Conservation (phyloP, 2,797 vertebrate species). For the Lateolabrax maculatus region DNA sequence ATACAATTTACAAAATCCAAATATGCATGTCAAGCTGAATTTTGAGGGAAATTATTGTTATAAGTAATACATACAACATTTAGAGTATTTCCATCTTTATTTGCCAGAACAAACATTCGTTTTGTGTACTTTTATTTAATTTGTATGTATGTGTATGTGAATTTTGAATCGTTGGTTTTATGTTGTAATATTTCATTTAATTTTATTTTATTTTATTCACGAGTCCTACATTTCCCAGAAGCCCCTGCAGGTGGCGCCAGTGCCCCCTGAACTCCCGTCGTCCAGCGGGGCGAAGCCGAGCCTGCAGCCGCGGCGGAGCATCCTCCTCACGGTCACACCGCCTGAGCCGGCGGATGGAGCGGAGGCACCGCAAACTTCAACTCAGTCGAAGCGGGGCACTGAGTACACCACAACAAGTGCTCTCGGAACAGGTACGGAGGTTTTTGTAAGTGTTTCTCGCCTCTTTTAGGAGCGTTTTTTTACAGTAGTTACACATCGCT, state of each 20-base stretch:
- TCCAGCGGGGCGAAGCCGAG: slow-evolving; percentile 8
- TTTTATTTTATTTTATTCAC: neutral
- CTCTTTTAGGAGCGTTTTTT: neutral
- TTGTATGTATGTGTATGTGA: neutral
- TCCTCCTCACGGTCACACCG: slow-evolving; percentile 50
- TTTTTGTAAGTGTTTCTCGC: fast-evolving
- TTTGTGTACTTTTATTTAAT: neutral
- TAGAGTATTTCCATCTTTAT: neutral
- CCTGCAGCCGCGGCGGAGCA: slow-evolving; percentile 19
- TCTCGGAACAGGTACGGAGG: neutral
- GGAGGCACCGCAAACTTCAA: slow-evolving; percentile 51
- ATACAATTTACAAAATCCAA: neutral
- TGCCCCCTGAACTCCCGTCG: slow-evolving; percentile 1
- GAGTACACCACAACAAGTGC: slow-evolving; percentile 9
- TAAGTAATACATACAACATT: neutral
- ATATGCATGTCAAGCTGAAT: neutral
- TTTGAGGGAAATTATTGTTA: neutral
- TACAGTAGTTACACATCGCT: neutral
- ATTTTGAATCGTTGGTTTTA: no score
- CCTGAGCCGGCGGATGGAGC: slow-evolving; percentile 37
- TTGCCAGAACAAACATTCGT: neutral
- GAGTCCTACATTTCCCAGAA: slow-evolving; percentile 39
- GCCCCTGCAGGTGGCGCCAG: slow-evolving; percentile 68
- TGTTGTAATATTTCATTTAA: no score
- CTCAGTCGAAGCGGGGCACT: neutral